phyloP scores from a whole-genome alignment of 2,888 invertebrate species.

The Bembecia ichneumoniformis region DNA sequence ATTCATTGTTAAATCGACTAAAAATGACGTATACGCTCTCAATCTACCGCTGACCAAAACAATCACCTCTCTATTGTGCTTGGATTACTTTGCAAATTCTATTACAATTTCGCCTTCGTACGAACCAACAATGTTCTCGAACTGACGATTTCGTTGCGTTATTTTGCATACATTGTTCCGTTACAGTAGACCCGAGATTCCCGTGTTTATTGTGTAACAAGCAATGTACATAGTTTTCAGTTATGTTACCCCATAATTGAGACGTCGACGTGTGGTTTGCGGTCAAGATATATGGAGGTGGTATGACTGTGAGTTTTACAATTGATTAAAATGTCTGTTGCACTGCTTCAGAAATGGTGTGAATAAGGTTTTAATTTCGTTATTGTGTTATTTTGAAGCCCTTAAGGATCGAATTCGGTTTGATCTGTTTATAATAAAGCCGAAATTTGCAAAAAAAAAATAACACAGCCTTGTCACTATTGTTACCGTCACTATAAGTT shows the following conservation, averaged over 20 bases:
- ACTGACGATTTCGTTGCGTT: constrained; percentile 4
- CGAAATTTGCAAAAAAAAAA: too few relatives aligned
- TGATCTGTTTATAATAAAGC: too few relatives aligned
- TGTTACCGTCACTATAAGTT: too few relatives aligned
- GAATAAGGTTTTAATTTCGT: too few relatives aligned
- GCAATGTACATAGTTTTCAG: background rate
- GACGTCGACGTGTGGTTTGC: constrained; percentile 19
- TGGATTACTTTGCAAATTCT: constrained; percentile 58
- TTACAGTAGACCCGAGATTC: constrained; percentile 9
- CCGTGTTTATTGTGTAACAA: background rate
- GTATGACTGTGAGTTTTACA: constrained; percentile 47
- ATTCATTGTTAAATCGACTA: constrained; percentile 30
- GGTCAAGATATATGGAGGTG: constrained; percentile 46
- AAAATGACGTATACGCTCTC: constrained; percentile 9
- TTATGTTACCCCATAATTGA: background rate
- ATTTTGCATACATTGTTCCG: constrained; percentile 19
- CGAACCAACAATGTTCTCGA: constrained; percentile 2
- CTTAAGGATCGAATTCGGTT: too few relatives aligned
- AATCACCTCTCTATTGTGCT: constrained; percentile 50
- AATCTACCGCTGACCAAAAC: constrained; percentile 22
- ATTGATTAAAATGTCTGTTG: constrained; percentile 46
- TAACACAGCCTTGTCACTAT: too few relatives aligned
- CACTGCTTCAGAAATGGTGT: constrained; percentile 17
- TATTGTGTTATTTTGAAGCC: constrained; percentile 1
- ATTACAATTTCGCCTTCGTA: constrained; percentile 20